These are phyloP conservation scores for Cheilinus undulatus DNA, from an alignment of 2,113 vertebrate species.

Conservation along the genomic window DNA sequence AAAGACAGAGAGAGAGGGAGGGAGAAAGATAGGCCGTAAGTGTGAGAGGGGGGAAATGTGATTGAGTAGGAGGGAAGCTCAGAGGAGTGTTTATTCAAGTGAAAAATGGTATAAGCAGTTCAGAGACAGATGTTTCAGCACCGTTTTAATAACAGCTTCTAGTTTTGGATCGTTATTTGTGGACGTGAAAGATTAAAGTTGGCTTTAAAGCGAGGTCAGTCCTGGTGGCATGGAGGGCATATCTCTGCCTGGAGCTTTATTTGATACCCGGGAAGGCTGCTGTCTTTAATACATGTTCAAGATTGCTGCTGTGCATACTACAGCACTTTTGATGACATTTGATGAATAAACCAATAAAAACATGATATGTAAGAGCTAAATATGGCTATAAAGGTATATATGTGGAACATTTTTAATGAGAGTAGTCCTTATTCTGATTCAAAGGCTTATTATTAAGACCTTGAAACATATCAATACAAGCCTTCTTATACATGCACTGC, in stretches of 20 bases:
- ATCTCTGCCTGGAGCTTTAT: not conserved
- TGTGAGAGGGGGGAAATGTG: slow-evolving; percentile 4
- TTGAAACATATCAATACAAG: slow-evolving; percentile 14
- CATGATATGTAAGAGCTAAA: not conserved
- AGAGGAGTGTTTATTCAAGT: slow-evolving; percentile 41
- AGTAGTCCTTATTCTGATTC: not conserved
- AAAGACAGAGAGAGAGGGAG: slow-evolving; percentile 5
- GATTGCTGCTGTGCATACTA: not conserved
- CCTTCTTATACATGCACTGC: not conserved
- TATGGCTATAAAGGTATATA: not conserved
- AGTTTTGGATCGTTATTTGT: slow-evolving; percentile 19
- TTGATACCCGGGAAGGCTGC: not conserved
- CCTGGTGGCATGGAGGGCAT: not conserved
- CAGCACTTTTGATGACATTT: too few relatives aligned
- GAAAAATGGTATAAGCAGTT: slow-evolving; percentile 40
- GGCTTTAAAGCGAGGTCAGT: slow-evolving; percentile 2
- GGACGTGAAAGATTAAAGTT: slow-evolving; percentile 38
- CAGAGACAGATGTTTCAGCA: slow-evolving; percentile 40
- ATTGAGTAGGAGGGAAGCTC: slow-evolving; percentile 57
- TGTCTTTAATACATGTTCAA: not conserved
- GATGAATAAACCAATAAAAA: not conserved
- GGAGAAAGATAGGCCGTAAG: slow-evolving; percentile 21
- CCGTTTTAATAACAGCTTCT: slow-evolving; percentile 24
- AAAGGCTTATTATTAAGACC: slow-evolving; percentile 29
- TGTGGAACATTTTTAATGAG: not conserved